Evolutionary conservation across 2,113 vertebrate species (phyloP).

Genomic region (Corvus hawaiiensis): DNA sequence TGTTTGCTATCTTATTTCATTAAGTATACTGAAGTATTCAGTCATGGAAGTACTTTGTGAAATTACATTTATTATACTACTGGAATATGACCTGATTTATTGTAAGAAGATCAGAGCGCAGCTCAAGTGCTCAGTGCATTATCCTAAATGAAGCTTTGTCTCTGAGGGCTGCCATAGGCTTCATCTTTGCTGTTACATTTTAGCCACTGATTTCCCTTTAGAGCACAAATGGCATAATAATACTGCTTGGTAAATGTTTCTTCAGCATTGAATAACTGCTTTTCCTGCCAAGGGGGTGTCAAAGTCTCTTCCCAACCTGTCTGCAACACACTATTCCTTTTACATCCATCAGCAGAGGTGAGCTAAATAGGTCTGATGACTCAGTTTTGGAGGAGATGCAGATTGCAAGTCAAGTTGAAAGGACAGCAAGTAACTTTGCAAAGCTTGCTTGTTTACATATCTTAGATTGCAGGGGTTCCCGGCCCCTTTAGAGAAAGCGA

Average conservation of each 20-base stretch:
- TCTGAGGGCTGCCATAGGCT: not conserved
- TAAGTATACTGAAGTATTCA: not conserved
- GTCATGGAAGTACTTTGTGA: not conserved
- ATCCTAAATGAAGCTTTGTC: conserved; percentile 20
- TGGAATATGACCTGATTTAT: conserved; percentile 12
- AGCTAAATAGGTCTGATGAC: not conserved
- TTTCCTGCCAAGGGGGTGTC: not conserved
- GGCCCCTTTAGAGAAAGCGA: not conserved
- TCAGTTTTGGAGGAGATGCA: not conserved
- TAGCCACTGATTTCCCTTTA: conserved; percentile 44
- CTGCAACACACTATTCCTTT: not conserved
- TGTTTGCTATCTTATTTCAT: not conserved
- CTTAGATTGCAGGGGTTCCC: not conserved
- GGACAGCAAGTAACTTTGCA: not conserved
- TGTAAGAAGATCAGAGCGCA: not conserved
- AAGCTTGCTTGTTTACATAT: not conserved
- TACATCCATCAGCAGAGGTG: not conserved
- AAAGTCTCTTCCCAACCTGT: not conserved
- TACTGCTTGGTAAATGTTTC: not conserved
- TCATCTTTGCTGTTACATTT: not conserved
- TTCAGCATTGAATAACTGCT: conserved; percentile 15
- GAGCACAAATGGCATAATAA: not conserved
- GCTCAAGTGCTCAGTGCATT: not conserved
- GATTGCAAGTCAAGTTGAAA: not conserved
- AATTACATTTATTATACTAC: not conserved